Base-by-base conservation (phyloP, 2,888 invertebrate species). In the Drosophila parthenogenetica region DNA sequence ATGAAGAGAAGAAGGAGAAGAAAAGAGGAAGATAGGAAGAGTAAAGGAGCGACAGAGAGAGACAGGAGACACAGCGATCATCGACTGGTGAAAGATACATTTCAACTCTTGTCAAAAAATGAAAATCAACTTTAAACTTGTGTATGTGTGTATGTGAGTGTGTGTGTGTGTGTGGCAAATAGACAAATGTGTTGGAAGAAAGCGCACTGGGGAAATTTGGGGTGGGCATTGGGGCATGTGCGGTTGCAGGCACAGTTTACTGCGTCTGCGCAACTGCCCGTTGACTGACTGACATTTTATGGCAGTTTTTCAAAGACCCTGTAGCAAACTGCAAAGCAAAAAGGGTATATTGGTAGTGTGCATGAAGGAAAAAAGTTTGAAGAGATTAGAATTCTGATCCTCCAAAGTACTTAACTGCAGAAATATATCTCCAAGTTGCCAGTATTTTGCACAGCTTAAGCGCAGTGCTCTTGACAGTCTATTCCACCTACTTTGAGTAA, bases 81-180 rank as follows among this genome's bases (percentile, higher is more conserved):
- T 63, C 46, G 48, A 22, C 62, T 80, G 89, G 86, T 87, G 86
- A 89, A 87, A 87, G 86, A 87, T 83, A 86, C 86, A 89, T 87
- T 89, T 87, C 86, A 89, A 63, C 86, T 87, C 84, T 86, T 88
- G 89, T 89, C 89, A 86, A 85, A 89, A 89, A 89, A 77, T 58
- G 63, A 79, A 79, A 89, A 81, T 70, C 81, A 72, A 73, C 73
- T 71, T 67, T 42, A 83, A 68, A 61, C 63, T 69, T 74, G 60
- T 79, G 35, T 35, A 13, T 35, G 3, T 11, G 13, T 79, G 82
- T 67, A 69, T 76, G 69, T 79, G 79, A 66, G 69, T 79, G 73
- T 74, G 82, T 69, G 70, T 76, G 73, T 13, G 19, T 79, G 80
- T 73, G 73, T 82, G 77, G 79, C 79, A 75, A 87, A 68, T 61